Conservation (phyloP, 2,797 vertebrate genomes). For the Remorina albescens region DNA sequence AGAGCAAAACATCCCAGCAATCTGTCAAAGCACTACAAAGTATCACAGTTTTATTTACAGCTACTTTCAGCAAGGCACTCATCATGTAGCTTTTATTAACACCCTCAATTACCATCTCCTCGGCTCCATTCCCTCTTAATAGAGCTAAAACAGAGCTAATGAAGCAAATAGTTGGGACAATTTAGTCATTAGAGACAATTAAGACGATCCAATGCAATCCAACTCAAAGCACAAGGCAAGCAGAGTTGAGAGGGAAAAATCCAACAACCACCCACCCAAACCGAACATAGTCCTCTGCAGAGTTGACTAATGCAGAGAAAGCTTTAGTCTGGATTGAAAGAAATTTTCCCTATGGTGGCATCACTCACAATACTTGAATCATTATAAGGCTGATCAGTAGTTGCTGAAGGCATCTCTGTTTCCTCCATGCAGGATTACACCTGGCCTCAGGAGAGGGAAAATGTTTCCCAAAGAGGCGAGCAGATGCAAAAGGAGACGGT, state of each 20-base stretch:
- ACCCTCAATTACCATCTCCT: conserved; percentile 69
- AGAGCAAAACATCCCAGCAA: conserved; percentile 15
- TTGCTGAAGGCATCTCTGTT: conserved; percentile 70
- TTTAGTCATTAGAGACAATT: conserved; percentile 85
- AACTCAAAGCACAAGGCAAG: conserved; percentile 57
- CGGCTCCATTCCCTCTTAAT: conserved; percentile 75
- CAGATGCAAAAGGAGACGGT: conserved; percentile 61
- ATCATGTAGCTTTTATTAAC: conserved; percentile 75
- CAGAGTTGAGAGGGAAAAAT: conserved; percentile 47
- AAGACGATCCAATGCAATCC: conserved; percentile 81
- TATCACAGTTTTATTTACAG: conserved; percentile 19
- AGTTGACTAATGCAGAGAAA: conserved; percentile 42
- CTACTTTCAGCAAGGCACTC: conserved; percentile 44
- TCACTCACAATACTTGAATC: conserved; percentile 69
- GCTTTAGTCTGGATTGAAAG: conserved; percentile 70
- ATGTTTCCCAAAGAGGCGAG: conserved; percentile 75
- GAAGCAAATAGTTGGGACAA: conserved; percentile 85
- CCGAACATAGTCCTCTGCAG: conserved; percentile 29
- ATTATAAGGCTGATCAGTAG: conserved; percentile 74
- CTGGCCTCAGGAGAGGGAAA: conserved; percentile 79
- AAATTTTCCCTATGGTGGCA: conserved; percentile 74
- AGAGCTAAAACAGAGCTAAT: conserved; percentile 82
- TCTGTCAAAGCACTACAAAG: conserved; percentile 26
- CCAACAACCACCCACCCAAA: conserved; percentile 62
- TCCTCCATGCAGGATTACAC: conserved; percentile 80